A percentile compares a stretch with the other conserved stretches of the same genome.
Conservation (phyloP, 2,113 vertebrate genomes). For the Crypturellus undulatus region DNA sequence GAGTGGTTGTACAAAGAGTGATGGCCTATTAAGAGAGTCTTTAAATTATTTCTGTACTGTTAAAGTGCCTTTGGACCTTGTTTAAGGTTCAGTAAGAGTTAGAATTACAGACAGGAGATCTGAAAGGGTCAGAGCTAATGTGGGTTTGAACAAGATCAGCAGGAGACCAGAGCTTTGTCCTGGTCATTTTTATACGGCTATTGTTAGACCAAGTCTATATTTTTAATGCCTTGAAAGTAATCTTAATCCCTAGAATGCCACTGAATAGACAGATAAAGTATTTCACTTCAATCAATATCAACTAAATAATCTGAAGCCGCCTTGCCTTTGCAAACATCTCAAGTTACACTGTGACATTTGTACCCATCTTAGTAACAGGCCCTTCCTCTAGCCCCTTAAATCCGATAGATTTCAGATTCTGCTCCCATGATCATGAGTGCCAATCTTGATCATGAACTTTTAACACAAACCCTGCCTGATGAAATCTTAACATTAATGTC, state of each 20-base stretch:
- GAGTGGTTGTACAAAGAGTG: neutral
- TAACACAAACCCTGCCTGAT: neutral
- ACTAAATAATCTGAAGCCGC: neutral
- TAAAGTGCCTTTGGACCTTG: neutral
- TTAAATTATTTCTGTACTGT: neutral
- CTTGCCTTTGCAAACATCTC: neutral
- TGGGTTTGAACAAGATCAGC: neutral
- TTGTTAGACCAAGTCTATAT: neutral
- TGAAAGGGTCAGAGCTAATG: neutral
- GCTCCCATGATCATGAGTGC: neutral
- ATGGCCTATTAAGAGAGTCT: neutral
- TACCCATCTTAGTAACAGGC: neutral
- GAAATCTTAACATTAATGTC: neutral
- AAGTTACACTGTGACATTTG: neutral
- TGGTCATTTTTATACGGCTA: neutral
- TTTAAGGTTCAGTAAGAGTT: neutral
- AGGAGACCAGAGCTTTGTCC: neutral
- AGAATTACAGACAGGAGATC: neutral
- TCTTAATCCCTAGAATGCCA: neutral
- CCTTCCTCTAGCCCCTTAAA: neutral
- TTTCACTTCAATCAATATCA: neutral
- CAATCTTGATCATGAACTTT: neutral
- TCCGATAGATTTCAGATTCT: neutral
- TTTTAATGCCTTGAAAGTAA: neutral
- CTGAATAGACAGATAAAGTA: neutral